Base-by-base conservation (phyloP, 2,888 invertebrate genomes). In the Aleiodes leptofemur region DNA sequence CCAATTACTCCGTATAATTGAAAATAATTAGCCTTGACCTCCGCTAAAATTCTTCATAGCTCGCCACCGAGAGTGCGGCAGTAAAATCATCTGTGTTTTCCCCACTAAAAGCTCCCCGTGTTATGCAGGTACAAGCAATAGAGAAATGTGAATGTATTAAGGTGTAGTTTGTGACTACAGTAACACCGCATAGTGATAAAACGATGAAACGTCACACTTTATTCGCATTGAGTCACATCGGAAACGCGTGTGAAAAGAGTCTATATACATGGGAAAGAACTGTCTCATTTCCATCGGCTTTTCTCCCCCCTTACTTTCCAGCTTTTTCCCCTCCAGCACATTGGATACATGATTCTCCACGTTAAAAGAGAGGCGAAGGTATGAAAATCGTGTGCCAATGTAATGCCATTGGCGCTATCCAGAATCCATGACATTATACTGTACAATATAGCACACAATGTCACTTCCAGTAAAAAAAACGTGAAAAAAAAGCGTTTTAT, bases 171-270 rank as follows among this genome's bases (percentile, higher is more conserved):
- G 29, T 4, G 8, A 23, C 29, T 29, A 31, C 11, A 9, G 29
- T 56, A 2, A 23, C 5, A 56, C 56, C 9, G 59, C 59, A 59
- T 59, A 59, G 34, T 38, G 59, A 16, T 43, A 43, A 6, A 6
- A 14, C 8, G 14, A 11, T 23, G 23, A 64, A 16, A 16, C 64
- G 31, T 69, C 66, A 55, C 69, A 59, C 61, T 34, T 34, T 38
- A 74, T 69, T 74, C 51, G 59, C 3, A 43, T 8, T 43, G 34
- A 74, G 61, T 51, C 38, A 43, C 69, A 59, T 64, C 48, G 70
- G 71, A 71, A 75, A 71, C 50, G 66, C 66, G 66, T 75, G 71
- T 71, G 71, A 71, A 74, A 66, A 53, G 64, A 53, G 34, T 7
- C 1, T 23, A 64, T 48, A 64, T 48, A 23, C 13, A 43, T 23